These are phyloP conservation scores for Drosophila lowei DNA, from an alignment of 1,140 invertebrate genomes.

Conservation along the genomic window DNA sequence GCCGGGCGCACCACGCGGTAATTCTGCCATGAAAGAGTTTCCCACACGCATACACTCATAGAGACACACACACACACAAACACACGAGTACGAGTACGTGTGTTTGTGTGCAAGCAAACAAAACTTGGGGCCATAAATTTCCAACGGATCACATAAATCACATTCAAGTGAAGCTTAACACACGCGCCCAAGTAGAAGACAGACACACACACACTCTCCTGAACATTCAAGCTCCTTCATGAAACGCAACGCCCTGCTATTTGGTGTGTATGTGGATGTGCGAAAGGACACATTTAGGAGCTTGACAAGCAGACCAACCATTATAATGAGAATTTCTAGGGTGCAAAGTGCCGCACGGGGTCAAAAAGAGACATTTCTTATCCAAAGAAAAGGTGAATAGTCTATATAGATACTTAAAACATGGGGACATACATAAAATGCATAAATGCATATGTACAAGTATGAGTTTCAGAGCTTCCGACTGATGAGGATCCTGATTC, in stretches of 20 bases:
- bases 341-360: conserved; percentile 28
- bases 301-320: conserved; percentile 24
- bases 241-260: neutral
- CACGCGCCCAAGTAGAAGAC: conserved; percentile 77
- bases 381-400: neutral
- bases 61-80: conserved; percentile 15
- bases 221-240: conserved; percentile 12
- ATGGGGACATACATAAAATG: too few relatives aligned
- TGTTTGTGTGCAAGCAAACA: conserved; percentile 56
- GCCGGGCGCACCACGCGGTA: conserved; percentile 60
- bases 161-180: conserved; percentile 82
- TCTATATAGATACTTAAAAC: too few relatives aligned
- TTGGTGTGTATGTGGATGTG: conserved; percentile 6
- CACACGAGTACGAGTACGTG: conserved; percentile 21
- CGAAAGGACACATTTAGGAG: conserved; percentile 33
- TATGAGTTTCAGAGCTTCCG: too few relatives aligned
- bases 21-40: conserved; percentile 65
- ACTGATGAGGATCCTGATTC: too few relatives aligned
- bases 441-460: too few relatives aligned
- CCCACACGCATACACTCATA: conserved; percentile 3
- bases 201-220: conserved; percentile 19
- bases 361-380: conserved; percentile 5
- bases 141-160: conserved; percentile 79
- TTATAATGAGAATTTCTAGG: conserved; percentile 46
- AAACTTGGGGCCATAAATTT: conserved; percentile 79